A percentile compares a stretch with the other conserved stretches of the same genome.
Conservation (phyloP, 2,888 invertebrate genomes). For the Napeogenes inachia region DNA sequence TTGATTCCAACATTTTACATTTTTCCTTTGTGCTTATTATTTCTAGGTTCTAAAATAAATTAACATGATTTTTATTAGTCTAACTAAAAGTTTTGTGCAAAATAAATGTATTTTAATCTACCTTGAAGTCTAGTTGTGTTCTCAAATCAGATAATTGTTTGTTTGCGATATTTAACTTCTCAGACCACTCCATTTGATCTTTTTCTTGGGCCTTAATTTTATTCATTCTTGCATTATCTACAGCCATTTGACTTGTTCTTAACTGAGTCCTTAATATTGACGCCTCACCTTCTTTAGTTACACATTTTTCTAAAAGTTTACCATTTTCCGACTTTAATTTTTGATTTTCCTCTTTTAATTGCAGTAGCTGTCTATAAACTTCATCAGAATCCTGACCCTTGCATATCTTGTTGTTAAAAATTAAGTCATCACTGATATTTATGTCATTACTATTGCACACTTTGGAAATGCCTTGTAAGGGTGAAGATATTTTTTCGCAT, state of each 20-base stretch:
- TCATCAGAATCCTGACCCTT: slow-evolving; percentile 52
- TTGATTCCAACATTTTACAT: slow-evolving; percentile 64
- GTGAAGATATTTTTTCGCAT: slow-evolving; percentile 60
- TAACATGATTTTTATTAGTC: background rate
- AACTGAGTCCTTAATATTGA: slow-evolving; percentile 75
- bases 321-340: slow-evolving; percentile 67
- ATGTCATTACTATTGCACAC: slow-evolving; percentile 35
- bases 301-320: slow-evolving; percentile 66
- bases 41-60: slow-evolving; percentile 72
- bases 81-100: background rate
- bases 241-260: slow-evolving; percentile 61
- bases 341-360: slow-evolving; percentile 61
- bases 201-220: slow-evolving; percentile 65
- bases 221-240: slow-evolving; percentile 65
- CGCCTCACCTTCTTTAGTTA: slow-evolving; percentile 77
- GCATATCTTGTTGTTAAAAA: slow-evolving; percentile 55
- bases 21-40: slow-evolving; percentile 77
- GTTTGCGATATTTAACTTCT: slow-evolving; percentile 59
- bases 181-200: slow-evolving; percentile 71
- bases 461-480: slow-evolving; percentile 59
- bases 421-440: slow-evolving; percentile 47
- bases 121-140: slow-evolving; percentile 78
- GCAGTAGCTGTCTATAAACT: slow-evolving; percentile 54
- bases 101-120: slow-evolving; percentile 30
- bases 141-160: slow-evolving; percentile 65